These are phyloP conservation scores for Sinocyclocheilus anophthalmus DNA, from an alignment of 2,113 vertebrate genomes.

Conservation along the genomic window DNA sequence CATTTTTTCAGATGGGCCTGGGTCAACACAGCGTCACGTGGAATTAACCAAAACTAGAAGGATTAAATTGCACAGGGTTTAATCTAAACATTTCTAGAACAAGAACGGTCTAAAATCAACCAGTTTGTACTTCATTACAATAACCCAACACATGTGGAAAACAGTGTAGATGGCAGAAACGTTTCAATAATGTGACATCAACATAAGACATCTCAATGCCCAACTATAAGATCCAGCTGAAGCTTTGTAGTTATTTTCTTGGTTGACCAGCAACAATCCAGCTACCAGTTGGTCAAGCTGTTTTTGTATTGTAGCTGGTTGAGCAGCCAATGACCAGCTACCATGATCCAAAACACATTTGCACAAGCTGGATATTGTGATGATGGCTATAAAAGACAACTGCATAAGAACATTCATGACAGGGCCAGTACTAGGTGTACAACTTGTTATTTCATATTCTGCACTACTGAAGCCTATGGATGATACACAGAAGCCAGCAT, in stretches of 20 bases:
- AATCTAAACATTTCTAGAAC: not conserved
- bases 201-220: too few relatives aligned
- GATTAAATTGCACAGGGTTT: not conserved
- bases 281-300: not conserved
- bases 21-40: not conserved
- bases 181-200: not conserved
- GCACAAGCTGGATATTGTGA: slow-evolving; percentile 13
- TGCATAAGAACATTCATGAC: not conserved
- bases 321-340: not conserved
- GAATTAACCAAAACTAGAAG: not conserved
- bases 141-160: not conserved
- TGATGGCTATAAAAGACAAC: not conserved
- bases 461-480: not conserved
- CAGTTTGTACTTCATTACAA: not conserved
- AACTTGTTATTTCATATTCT: not conserved
- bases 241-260: not conserved
- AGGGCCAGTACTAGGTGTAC: not conserved
- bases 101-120: not conserved
- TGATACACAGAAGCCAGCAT: not conserved
- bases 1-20: not conserved
- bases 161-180: not conserved
- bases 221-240: not conserved
- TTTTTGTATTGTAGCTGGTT: not conserved
- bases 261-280: not conserved
- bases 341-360: not conserved